These are phyloP conservation scores for Cancer borealis DNA, from an alignment of 2,888 invertebrate genomes.

Conservation along the genomic window DNA sequence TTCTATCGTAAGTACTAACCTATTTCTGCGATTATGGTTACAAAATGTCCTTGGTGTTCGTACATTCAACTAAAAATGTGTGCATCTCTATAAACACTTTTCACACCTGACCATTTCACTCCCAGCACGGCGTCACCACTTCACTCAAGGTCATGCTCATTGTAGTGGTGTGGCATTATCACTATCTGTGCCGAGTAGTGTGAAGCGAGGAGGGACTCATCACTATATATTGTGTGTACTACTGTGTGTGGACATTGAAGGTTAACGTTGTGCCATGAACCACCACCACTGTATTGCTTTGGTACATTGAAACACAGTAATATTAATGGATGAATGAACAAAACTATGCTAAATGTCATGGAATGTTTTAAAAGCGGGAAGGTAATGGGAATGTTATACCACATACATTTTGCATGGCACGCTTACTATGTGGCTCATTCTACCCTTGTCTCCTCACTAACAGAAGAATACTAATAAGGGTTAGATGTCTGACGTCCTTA, in stretches of 20 bases:
- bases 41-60: background rate
- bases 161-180: constrained; percentile 8
- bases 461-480: background rate
- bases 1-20: background rate
- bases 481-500: background rate
- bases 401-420: background rate
- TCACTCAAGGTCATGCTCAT: background rate
- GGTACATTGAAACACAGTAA: background rate
- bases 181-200: background rate
- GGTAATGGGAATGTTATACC: background rate
- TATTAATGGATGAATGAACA: background rate
- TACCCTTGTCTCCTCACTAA: background rate
- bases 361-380: background rate
- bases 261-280: background rate
- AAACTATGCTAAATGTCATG: background rate
- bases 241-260: background rate
- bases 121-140: background rate
- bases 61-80: background rate
- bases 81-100: background rate
- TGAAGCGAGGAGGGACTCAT: background rate
- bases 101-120: background rate
- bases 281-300: background rate
- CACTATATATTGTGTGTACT: background rate
- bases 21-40: background rate
- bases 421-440: background rate